A percentile compares a stretch with the other conserved stretches of the same genome.
Evolutionary conservation across 2,113 vertebrate genomes (phyloP).

Genomic region (Calyptomena viridis): DNA sequence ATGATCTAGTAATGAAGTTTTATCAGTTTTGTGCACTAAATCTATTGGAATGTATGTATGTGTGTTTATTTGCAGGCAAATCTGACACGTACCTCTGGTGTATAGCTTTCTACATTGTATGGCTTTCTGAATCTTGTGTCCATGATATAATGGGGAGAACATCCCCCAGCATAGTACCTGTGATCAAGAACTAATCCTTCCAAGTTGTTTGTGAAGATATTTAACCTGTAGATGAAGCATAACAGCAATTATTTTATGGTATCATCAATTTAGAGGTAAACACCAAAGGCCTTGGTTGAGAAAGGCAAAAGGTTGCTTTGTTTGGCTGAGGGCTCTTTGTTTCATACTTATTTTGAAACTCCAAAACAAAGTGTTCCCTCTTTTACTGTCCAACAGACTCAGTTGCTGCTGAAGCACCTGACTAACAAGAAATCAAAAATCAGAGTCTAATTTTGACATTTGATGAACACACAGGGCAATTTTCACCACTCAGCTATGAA

Average conservation of each 20-base stretch:
- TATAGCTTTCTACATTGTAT: slow-evolving; percentile 88
- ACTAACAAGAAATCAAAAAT: neutral
- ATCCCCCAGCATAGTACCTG: slow-evolving; percentile 87
- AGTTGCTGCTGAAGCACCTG: neutral
- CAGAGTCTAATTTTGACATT: neutral
- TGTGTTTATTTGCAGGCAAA: neutral
- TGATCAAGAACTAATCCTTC: slow-evolving; percentile 91
- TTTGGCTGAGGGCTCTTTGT: neutral
- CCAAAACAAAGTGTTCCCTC: neutral
- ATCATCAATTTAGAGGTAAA: neutral
- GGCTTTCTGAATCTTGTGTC: slow-evolving; percentile 88
- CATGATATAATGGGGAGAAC: slow-evolving; percentile 84
- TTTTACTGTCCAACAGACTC: neutral
- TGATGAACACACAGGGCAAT: neutral
- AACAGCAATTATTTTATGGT: neutral
- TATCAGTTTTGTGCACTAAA: neutral
- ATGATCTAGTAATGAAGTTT: neutral
- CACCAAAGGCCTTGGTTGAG: neutral
- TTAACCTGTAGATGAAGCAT: slow-evolving; percentile 75
- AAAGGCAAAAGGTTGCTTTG: neutral
- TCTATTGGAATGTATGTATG: neutral
- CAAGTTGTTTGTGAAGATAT: slow-evolving; percentile 83
- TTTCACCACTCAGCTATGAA: neutral
- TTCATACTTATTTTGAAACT: neutral
- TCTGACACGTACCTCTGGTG: slow-evolving; percentile 72